Conservation (phyloP, 2,797 vertebrate genomes). For the Darevskia nairensis region DNA sequence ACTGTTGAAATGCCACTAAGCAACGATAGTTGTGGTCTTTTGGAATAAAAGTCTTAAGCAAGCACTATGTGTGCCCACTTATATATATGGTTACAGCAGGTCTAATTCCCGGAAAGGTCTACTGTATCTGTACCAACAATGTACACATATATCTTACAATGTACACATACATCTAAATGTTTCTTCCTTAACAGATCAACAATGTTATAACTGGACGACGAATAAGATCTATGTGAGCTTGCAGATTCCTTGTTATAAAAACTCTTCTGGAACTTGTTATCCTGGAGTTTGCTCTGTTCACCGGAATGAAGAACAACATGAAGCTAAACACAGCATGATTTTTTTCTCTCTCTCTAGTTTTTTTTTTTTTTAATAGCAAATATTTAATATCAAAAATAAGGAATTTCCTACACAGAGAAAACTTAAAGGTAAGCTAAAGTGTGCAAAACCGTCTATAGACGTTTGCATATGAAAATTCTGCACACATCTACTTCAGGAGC, state of each 20-base stretch:
- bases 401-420: background rate
- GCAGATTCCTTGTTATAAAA: too few species aligned
- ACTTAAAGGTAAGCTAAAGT: background rate
- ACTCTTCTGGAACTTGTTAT: too few species aligned
- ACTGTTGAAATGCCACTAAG: background rate
- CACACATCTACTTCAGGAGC: background rate
- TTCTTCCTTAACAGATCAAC: background rate
- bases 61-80: background rate
- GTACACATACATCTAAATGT: background rate
- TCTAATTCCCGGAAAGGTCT: too few species aligned
- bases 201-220: background rate
- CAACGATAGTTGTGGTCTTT: background rate
- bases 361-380: too few species aligned
- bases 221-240: too few species aligned
- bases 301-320: background rate
- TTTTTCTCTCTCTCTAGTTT: background rate
- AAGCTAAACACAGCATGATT: background rate
- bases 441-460: background rate
- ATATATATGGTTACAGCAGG: background rate
- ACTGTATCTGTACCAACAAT: background rate
- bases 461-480: background rate
- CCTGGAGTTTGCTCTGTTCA: background rate
- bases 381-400: background rate
- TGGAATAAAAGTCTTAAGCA: background rate
- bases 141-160: background rate